Conservation (phyloP, 2,888 invertebrate genomes). For the Drosophila siamana region DNA sequence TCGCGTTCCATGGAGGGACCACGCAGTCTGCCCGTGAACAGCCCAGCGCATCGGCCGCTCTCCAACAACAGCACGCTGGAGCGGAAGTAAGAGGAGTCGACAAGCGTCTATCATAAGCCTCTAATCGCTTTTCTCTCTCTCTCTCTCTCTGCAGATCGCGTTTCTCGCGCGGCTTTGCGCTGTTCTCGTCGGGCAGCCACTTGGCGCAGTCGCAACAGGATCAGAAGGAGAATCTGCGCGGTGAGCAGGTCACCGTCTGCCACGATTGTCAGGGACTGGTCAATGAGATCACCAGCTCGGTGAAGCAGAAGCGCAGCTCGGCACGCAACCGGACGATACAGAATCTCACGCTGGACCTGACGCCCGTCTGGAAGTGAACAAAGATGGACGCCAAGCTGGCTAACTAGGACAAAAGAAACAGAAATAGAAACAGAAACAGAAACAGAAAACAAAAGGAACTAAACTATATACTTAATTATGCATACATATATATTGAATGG, state of each 20-base stretch:
- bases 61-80: constrained; percentile 86
- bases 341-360: constrained; percentile 92
- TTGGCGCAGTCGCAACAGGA: constrained; percentile 82
- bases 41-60: constrained; percentile 84
- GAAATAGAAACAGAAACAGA: constrained; percentile 28
- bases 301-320: constrained; percentile 91
- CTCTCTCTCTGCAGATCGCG: constrained; percentile 86
- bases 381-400: constrained; percentile 25
- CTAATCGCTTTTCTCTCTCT: not conserved
- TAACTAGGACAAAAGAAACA: constrained; percentile 12
- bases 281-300: constrained; percentile 95
- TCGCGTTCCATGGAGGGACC: constrained; percentile 88
- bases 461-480: constrained; percentile 32
- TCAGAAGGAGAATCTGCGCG: constrained; percentile 89
- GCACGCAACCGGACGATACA: constrained; percentile 93
- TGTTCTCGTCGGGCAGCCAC: constrained; percentile 86
- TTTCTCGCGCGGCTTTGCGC: constrained; percentile 88
- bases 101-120: not conserved
- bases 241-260: constrained; percentile 95
- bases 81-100: constrained; percentile 85
- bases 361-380: constrained; percentile 90
- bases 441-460: constrained; percentile 26
- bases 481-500: constrained; percentile 59
- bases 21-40: constrained; percentile 86
- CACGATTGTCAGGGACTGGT: constrained; percentile 98